Base-by-base conservation (phyloP, 2,113 vertebrate genomes). In the Pangasianodon hypophthalmus region DNA sequence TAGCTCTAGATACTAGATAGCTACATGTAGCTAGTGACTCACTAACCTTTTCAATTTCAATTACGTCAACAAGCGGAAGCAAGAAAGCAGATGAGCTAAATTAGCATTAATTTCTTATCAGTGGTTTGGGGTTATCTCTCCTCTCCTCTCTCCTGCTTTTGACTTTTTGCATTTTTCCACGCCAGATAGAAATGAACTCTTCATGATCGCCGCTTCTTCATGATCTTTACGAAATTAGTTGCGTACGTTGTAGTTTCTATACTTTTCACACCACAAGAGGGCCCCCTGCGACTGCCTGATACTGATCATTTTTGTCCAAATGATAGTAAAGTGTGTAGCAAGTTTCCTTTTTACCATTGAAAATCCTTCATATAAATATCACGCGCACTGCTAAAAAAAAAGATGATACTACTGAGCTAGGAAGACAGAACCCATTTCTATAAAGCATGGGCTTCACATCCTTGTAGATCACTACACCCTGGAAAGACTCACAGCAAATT, bases 391-490 rank as follows among this genome's bases (percentile, higher is more conserved):
- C 26, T 84, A 48, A 19, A 41, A 73, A 77, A 79, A 84, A 58
- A 83, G 37, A 24, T 62, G 83, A 46, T 46, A 6, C 21, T n/a
- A 67, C 13, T 50, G 44, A 69, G 52, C 62, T n/a, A 46, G 46
- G 50, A 85, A 69, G 84, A 69, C 84, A 50, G 44, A 85, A 67
- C 60, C 44, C 44, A 85, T 85, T 67, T 67, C 41, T 29, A 46
- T 48, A 85, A 85, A 46, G 26, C 8, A 85, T 67, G 44, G 6
- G 6, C 62, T 67, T 85, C 84, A n/a, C 41, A 29, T 48, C 26
- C 37, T 48, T 64, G 82, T 84, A 62, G 82, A 62, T 85, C 83
- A 48, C 24, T 29, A n/a, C 58, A 85, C 37, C 54, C 82, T 84
- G 82, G 37, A 60, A 46, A 50, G 56, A 84, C n/a, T 83, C 26